Evolutionary conservation across 2,888 invertebrate species (phyloP).

Genomic region (Callinectes sapidus): DNA sequence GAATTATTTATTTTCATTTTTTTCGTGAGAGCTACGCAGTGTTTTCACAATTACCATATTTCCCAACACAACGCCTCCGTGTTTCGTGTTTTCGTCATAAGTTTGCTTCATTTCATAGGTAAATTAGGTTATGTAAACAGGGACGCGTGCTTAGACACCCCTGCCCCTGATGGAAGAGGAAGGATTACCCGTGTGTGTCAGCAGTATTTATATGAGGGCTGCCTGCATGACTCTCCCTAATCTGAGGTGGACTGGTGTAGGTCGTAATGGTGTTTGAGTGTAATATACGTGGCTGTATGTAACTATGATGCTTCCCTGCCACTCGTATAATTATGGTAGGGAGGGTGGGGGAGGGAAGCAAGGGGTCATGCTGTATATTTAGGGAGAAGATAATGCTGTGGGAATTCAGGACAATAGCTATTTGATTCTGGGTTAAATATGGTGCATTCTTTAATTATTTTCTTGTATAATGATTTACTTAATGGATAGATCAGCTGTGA

Average conservation of each 20-base stretch:
- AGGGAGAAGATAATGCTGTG: no score
- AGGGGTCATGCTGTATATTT: no score
- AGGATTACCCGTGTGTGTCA: background rate
- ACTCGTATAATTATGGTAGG: background rate
- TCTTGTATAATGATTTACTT: no score
- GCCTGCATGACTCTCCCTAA: background rate
- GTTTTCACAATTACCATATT: background rate
- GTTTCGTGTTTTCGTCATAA: background rate
- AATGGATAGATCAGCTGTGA: no score
- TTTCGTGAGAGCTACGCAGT: background rate
- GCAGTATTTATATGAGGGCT: background rate
- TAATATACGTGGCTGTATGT: background rate
- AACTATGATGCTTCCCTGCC: background rate
- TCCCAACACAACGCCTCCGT: background rate
- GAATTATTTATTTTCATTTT: no score
- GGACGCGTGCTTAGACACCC: background rate
- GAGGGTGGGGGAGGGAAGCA: background rate
- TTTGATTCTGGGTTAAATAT: no score
- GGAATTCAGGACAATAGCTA: no score
- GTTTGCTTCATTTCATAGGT: background rate
- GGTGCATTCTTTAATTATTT: no score
- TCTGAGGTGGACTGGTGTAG: background rate
- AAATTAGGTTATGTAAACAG: background rate
- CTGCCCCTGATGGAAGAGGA: background rate
- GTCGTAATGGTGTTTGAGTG: background rate